Conservation (phyloP, 2,797 vertebrate genomes). For the Mus minutoides region DNA sequence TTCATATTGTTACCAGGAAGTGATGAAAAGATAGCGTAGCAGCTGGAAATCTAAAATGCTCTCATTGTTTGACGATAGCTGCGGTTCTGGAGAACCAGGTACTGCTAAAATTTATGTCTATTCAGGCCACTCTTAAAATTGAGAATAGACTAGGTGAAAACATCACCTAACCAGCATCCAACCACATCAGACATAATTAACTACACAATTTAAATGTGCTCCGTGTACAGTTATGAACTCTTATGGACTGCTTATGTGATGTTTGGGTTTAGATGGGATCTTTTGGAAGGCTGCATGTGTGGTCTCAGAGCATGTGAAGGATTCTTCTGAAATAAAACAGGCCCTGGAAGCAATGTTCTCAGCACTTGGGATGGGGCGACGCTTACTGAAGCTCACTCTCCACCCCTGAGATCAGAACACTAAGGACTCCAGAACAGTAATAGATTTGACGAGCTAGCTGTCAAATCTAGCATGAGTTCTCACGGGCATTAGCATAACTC, state of each 20-base stretch:
- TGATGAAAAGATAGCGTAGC: not conserved
- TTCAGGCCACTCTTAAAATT: not conserved
- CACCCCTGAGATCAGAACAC: not conserved
- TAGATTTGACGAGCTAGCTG: not conserved
- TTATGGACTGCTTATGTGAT: constrained; percentile 22
- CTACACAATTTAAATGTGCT: constrained; percentile 17
- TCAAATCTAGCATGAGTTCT: not conserved
- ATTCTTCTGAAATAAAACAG: constrained; percentile 7
- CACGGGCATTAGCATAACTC: not conserved
- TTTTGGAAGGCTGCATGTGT: not conserved
- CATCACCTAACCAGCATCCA: not conserved
- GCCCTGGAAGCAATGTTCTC: not conserved
- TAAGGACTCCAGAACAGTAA: not conserved
- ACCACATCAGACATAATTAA: not conserved
- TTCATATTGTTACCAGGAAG: constrained; percentile 31
- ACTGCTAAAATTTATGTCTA: constrained; percentile 41
- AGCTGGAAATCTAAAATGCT: constrained; percentile 22
- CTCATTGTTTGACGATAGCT: constrained; percentile 17
- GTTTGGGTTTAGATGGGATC: constrained; percentile 39
- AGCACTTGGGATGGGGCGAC: not conserved
- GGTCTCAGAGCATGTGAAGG: not conserved
- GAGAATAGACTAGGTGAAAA: constrained; percentile 34
- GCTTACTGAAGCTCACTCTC: not conserved
- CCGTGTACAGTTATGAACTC: not conserved
- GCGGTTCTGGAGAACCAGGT: constrained; percentile 41